Evolutionary conservation across 1,140 invertebrate species (phyloP).

Genomic region (Anoplolepis gracilipes): DNA sequence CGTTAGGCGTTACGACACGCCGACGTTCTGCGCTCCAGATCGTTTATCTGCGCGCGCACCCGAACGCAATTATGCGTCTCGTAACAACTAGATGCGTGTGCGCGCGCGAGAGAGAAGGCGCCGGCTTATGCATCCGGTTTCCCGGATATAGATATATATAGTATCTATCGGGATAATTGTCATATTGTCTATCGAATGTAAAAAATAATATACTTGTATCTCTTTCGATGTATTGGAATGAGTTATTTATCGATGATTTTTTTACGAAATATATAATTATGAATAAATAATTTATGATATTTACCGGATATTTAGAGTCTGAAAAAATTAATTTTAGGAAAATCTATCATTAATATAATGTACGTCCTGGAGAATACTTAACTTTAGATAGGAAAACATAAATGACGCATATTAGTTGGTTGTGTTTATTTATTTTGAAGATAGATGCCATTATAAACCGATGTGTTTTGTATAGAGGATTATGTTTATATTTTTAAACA

Average conservation of each 20-base stretch:
- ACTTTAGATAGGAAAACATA: not conserved
- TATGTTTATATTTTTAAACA: not conserved
- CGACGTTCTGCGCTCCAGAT: not conserved
- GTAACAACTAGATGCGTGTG: slow-evolving; percentile 38
- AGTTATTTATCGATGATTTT: not conserved
- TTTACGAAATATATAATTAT: not conserved
- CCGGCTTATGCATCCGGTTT: slow-evolving; percentile 45
- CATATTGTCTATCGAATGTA: not conserved
- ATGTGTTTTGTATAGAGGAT: not conserved
- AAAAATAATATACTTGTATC: not conserved
- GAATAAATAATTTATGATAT: not conserved
- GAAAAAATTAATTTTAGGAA: not conserved
- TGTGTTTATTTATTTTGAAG: slow-evolving; percentile 12
- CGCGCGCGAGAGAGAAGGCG: slow-evolving; percentile 30
- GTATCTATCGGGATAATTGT: not conserved
- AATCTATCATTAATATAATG: not conserved
- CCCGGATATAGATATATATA: slow-evolving; percentile 3
- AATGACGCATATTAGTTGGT: not conserved
- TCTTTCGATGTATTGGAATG: not conserved
- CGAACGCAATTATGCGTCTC: slow-evolving; percentile 56
- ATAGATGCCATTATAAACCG: not conserved
- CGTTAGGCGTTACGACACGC: slow-evolving; percentile 65
- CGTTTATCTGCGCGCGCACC: slow-evolving; percentile 51
- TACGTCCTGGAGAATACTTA: not conserved
- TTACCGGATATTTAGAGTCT: not conserved